These are phyloP conservation scores for Andrena fulva DNA, from an alignment of 2,888 invertebrate species.

Conservation along the genomic window DNA sequence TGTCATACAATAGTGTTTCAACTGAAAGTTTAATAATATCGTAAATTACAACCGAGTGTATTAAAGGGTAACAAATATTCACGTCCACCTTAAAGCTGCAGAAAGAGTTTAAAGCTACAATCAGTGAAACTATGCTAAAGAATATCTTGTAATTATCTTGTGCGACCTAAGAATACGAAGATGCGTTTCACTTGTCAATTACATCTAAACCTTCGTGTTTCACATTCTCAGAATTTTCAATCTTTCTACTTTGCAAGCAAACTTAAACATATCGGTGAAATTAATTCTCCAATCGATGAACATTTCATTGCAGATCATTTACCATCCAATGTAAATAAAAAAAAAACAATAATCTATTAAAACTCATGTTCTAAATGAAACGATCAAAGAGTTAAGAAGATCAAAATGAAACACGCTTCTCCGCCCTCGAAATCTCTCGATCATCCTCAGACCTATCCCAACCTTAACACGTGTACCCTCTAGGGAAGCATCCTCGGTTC, in stretches of 20 bases:
- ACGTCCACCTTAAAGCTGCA: slow-evolving; percentile 22
- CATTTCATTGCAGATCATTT: too few relatives aligned
- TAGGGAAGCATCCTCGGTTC: not conserved
- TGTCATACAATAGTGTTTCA: not conserved
- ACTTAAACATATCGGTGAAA: not conserved
- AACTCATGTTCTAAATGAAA: too few relatives aligned
- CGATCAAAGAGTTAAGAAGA: too few relatives aligned
- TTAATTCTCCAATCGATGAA: too few relatives aligned
- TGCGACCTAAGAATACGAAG: slow-evolving; percentile 4
- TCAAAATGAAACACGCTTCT: too few relatives aligned
- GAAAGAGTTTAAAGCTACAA: not conserved
- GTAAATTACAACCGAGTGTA: not conserved
- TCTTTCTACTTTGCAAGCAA: not conserved
- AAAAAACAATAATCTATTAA: too few relatives aligned
- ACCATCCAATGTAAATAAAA: too few relatives aligned
- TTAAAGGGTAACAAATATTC: not conserved
- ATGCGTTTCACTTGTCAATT: slow-evolving; percentile 2
- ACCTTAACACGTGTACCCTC: not conserved
- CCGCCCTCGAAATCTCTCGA: not conserved
- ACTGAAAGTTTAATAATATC: not conserved
- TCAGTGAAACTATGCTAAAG: not conserved
- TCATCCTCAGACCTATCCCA: not conserved
- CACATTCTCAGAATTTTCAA: not conserved
- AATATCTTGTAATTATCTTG: not conserved
- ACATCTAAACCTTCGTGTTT: not conserved